Conservation (phyloP, 2,888 invertebrate species). For the Mycalesis mineus region DNA sequence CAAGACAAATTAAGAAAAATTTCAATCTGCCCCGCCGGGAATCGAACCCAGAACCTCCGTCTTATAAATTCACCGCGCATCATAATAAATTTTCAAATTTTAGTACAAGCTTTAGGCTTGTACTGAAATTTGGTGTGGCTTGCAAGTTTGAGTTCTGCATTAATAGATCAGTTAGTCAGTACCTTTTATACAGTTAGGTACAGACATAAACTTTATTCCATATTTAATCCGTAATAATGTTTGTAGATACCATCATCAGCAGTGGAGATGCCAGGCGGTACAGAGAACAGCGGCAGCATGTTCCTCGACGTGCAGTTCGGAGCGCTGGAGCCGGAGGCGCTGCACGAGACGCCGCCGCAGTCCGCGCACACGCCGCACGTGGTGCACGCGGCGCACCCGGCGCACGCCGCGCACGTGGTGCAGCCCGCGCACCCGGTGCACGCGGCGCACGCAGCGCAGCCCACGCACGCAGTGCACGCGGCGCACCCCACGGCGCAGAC, state of each 20-base stretch:
- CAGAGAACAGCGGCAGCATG: constrained; percentile 82
- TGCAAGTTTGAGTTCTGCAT: no score
- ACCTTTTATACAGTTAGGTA: no score
- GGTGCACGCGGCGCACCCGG: constrained; percentile 12
- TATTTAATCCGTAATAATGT: neutral
- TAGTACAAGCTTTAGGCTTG: no score
- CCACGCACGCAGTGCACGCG: constrained; percentile 58
- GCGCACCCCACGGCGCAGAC: constrained; percentile 38
- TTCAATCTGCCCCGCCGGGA: no score
- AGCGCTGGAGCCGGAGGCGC: constrained; percentile 81
- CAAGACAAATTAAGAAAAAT: no score
- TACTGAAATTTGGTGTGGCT: no score
- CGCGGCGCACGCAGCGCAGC: constrained; percentile 8
- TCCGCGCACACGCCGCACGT: constrained; percentile 76
- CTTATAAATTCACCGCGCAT: no score
- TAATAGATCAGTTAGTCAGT: no score
- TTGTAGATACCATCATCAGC: constrained; percentile 92
- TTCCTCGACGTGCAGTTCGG: constrained; percentile 97
- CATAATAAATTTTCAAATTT: no score
- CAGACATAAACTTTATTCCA: no score
- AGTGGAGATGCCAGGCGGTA: constrained; percentile 97
- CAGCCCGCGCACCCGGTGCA: constrained; percentile 7
- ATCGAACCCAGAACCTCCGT: no score
- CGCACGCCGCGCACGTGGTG: constrained; percentile 6
- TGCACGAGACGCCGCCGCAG: constrained; percentile 32